A percentile compares a stretch with the other conserved stretches of the same genome.
phyloP scores from a whole-genome alignment of 2,797 vertebrate genomes.

The Oryzias dopingdopingensis region DNA sequence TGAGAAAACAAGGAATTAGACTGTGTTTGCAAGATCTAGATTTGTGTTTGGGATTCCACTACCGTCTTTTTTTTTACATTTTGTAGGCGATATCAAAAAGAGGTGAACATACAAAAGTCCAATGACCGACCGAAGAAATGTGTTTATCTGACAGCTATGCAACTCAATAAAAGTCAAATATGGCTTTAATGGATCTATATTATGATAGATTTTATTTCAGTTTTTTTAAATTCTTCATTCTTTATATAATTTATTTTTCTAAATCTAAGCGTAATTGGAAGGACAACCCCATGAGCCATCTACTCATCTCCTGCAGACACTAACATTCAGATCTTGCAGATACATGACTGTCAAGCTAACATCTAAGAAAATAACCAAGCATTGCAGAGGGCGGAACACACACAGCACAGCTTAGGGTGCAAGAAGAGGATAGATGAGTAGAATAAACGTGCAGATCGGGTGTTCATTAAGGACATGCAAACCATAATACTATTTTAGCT shows the following conservation, averaged over 20 bases:
- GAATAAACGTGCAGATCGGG: background rate
- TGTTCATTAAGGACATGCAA: slow-evolving; percentile 2
- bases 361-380: slow-evolving; percentile 32
- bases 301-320: slow-evolving; percentile 33
- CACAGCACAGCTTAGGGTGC: slow-evolving; percentile 4
- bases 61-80: slow-evolving; percentile 37
- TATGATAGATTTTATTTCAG: slow-evolving; percentile 39
- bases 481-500: slow-evolving; percentile 1
- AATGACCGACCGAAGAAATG: slow-evolving; percentile 5
- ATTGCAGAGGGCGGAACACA: slow-evolving; percentile 14
- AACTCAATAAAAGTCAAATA: slow-evolving; percentile 25
- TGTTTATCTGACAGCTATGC: slow-evolving; percentile 12
- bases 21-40: slow-evolving; percentile 66
- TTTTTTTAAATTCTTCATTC: slow-evolving; percentile 40
- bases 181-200: slow-evolving; percentile 47
- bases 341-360: slow-evolving; percentile 27
- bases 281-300: slow-evolving; percentile 32
- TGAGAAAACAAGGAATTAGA: slow-evolving; percentile 70
- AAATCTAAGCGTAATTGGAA: slow-evolving; percentile 42
- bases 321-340: slow-evolving; percentile 23
- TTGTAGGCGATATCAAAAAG: too few relatives aligned
- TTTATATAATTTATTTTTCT: slow-evolving; percentile 52
- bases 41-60: slow-evolving; percentile 60
- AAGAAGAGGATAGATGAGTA: slow-evolving; percentile 11
- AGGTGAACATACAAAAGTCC: background rate